phyloP scores from a whole-genome alignment of 2,113 vertebrate species.

The Grallaria varia region DNA sequence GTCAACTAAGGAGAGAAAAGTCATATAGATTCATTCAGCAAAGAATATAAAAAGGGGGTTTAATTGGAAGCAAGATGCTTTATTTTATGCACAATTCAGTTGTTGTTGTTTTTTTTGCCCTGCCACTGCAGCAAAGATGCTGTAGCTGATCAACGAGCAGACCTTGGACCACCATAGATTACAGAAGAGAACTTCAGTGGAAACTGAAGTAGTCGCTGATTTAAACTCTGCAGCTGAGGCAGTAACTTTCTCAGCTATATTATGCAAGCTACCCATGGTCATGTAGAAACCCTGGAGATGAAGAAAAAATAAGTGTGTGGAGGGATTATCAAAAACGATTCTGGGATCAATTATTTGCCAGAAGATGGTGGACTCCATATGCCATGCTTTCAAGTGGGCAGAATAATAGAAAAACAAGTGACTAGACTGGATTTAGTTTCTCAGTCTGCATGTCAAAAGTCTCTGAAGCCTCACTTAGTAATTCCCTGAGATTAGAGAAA shows the following conservation, averaged over 20 bases:
- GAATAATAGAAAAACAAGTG: background rate
- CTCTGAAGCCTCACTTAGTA: background rate
- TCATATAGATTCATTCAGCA: background rate
- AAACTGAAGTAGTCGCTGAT: background rate
- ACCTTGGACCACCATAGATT: background rate
- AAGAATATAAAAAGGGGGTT: background rate
- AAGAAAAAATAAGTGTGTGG: background rate
- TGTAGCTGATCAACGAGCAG: background rate
- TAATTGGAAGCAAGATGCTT: background rate
- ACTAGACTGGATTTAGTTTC: background rate
- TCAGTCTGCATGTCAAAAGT: background rate
- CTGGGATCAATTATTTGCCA: background rate
- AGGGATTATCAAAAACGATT: background rate
- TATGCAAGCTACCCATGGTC: fast-evolving
- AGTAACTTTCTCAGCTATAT: background rate
- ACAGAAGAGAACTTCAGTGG: background rate
- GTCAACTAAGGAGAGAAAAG: background rate
- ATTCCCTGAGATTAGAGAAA: background rate
- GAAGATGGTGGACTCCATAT: background rate
- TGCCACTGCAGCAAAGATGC: fast-evolving
- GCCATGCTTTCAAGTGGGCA: background rate
- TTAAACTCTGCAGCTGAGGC: background rate
- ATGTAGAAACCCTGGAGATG: background rate
- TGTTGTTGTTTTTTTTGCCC: background rate
- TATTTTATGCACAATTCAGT: background rate